phyloP scores from a whole-genome alignment of 2,797 vertebrate species.

The Margarornis squamiger region DNA sequence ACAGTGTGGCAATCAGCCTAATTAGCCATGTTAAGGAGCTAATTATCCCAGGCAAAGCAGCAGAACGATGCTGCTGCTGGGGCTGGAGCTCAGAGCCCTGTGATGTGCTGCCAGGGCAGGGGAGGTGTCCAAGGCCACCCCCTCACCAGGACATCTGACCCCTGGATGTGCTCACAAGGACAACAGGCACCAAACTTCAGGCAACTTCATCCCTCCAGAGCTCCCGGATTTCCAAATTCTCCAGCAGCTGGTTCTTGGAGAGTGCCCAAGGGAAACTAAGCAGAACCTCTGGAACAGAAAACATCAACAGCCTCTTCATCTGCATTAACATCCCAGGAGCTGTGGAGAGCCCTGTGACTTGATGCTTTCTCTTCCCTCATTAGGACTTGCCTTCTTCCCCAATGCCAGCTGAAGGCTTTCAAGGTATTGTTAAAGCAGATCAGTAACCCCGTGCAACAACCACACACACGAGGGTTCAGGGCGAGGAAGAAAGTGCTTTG shows the following conservation, averaged over 20 bases:
- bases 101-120: neutral
- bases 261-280: neutral
- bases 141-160: neutral
- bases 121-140: neutral
- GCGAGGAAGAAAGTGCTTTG: neutral
- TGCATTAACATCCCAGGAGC: neutral
- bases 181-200: too few species aligned
- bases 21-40: neutral
- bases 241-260: rapidly evolving
- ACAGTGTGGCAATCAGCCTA: neutral
- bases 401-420: neutral
- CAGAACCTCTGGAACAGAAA: neutral
- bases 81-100: neutral
- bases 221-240: neutral
- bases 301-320: neutral
- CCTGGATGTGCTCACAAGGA: rapidly evolving
- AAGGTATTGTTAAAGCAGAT: rapidly evolving
- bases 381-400: neutral
- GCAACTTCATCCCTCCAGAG: neutral
- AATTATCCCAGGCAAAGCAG: neutral
- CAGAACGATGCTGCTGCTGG: neutral
- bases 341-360: neutral
- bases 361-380: neutral
- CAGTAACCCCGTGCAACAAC: neutral
- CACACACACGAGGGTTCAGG: neutral